Conservation (phyloP, 53 echinoderm and acorn worm genomes). For the Zoroaster sp. region DNA sequence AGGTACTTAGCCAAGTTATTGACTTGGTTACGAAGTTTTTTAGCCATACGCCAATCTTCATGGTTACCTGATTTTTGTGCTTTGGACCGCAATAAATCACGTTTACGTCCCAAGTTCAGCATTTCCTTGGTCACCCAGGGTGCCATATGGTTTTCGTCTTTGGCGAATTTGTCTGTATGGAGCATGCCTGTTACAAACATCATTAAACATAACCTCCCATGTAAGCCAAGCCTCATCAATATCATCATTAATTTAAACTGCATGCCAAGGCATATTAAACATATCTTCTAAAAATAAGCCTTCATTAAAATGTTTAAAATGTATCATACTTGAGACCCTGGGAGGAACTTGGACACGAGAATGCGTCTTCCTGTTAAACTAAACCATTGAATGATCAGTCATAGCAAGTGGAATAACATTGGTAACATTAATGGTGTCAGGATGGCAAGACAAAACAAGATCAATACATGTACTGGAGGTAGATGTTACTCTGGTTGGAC, state of each 20-base stretch:
- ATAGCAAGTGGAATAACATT: background rate
- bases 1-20: background rate
- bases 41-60: background rate
- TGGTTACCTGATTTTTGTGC: background rate
- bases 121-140: no score
- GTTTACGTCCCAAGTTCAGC: no score
- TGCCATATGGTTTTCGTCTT: no score
- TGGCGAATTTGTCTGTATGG: background rate
- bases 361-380: background rate
- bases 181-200: background rate
- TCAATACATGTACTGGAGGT: no score
- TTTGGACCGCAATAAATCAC: background rate
- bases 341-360: background rate
- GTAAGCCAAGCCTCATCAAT: background rate
- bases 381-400: background rate
- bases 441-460: background rate
- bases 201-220: slow-evolving; percentile 1
- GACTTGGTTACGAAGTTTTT: background rate
- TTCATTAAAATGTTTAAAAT: background rate
- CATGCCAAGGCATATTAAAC: background rate
- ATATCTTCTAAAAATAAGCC: background rate
- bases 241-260: background rate
- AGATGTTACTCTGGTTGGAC: background rate
- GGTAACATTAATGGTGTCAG: background rate
- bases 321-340: background rate